Conservation (phyloP, 2,888 invertebrate genomes). For the Parasteatoda lunata region DNA sequence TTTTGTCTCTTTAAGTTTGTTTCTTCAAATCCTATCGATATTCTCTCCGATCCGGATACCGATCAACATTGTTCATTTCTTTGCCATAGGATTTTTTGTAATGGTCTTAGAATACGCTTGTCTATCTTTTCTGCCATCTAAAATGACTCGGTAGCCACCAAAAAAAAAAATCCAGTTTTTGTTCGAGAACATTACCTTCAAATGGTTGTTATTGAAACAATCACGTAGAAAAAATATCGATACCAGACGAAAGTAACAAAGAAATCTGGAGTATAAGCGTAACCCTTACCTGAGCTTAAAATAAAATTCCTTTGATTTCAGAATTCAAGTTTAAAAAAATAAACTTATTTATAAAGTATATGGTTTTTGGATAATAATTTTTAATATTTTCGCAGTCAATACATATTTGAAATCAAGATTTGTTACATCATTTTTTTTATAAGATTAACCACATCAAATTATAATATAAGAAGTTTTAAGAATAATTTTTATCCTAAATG, state of each 20-base stretch:
- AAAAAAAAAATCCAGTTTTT: constrained; percentile 15
- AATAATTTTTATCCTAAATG: too few relatives aligned
- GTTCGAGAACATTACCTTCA: constrained; percentile 41
- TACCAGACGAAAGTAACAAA: background rate
- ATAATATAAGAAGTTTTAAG: too few relatives aligned
- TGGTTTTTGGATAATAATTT: too few relatives aligned
- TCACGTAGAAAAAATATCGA: constrained; percentile 24
- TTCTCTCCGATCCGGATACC: constrained; percentile 60
- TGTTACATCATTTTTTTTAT: too few relatives aligned
- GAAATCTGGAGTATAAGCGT: background rate
- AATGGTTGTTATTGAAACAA: constrained; percentile 63
- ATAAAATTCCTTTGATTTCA: too few relatives aligned
- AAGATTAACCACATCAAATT: too few relatives aligned
- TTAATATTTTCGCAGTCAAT: too few relatives aligned
- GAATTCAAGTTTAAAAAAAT: too few relatives aligned
- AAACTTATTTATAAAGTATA: too few relatives aligned
- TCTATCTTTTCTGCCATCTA: constrained; percentile 53
- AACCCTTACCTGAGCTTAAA: too few relatives aligned
- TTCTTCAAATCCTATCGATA: constrained; percentile 60
- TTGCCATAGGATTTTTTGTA: constrained; percentile 60
- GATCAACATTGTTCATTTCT: constrained; percentile 63
- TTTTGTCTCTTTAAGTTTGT: constrained; percentile 52
- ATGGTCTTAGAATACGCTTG: constrained; percentile 46
- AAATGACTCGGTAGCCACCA: constrained; percentile 47
- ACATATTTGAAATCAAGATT: too few relatives aligned